Percentiles rank a stretch among this genome's conserved stretches.
These are phyloP conservation scores for Paradisaea rubra DNA, from an alignment of 2,113 vertebrate species.

Conservation along the genomic window DNA sequence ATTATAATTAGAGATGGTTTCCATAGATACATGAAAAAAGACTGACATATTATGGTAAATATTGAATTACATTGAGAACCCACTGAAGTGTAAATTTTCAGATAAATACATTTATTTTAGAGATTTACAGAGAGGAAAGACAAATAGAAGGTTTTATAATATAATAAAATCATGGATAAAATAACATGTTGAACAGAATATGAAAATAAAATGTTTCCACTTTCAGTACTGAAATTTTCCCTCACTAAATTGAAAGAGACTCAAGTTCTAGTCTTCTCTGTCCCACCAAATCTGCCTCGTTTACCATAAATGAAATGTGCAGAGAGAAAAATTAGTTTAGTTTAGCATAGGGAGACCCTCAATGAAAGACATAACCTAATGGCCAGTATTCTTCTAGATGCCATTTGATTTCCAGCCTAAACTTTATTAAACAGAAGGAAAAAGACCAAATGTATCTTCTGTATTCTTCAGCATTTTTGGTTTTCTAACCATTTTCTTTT, in stretches of 20 bases:
- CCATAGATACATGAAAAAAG: conserved; percentile 27
- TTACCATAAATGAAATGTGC: not conserved
- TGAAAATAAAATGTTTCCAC: not conserved
- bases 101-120: not conserved
- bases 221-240: not conserved
- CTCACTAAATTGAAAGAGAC: not conserved
- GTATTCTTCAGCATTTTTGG: not conserved
- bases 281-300: not conserved
- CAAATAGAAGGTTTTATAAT: not conserved
- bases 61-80: conserved; percentile 9
- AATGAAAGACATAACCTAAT: not conserved
- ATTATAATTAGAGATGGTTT: conserved; percentile 38
- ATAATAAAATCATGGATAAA: not conserved
- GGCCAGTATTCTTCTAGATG: not conserved
- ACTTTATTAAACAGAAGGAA: not conserved
- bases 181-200: not conserved
- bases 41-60: conserved; percentile 42
- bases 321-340: not conserved
- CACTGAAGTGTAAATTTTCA: not conserved
- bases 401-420: not conserved
- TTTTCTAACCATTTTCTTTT: not conserved
- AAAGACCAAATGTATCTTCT: not conserved
- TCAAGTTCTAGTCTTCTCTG: not conserved
- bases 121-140: not conserved
- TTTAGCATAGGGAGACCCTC: not conserved